phyloP scores from a whole-genome alignment of 1,140 invertebrate species.

The Camponotus floridanus region DNA sequence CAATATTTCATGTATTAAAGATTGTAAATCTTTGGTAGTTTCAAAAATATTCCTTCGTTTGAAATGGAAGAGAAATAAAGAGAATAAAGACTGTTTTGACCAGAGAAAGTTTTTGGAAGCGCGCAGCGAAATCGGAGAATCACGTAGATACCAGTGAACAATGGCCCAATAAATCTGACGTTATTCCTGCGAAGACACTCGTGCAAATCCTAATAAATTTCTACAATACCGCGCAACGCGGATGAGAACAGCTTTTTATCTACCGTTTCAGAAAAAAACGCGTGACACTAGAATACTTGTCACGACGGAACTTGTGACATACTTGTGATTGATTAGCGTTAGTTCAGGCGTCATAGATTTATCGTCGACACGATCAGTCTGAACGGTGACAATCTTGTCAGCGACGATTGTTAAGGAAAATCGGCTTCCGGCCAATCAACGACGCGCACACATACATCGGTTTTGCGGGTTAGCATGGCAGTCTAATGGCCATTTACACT shows the following conservation, averaged over 20 bases:
- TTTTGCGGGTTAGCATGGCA: conserved; percentile 48
- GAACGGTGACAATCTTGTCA: conserved; percentile 38
- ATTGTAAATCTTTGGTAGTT: background rate
- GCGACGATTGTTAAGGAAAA: conserved; percentile 42
- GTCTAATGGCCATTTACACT: conserved; percentile 57
- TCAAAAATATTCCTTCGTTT: background rate
- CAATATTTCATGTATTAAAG: background rate
- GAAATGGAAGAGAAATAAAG: background rate
- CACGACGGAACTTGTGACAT: background rate
- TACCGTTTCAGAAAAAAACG: conserved; percentile 1
- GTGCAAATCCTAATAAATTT: conserved; percentile 55
- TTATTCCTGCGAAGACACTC: conserved; percentile 28
- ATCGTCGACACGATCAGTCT: conserved; percentile 27
- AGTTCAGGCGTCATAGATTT: conserved; percentile 38
- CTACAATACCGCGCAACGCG: conserved; percentile 7
- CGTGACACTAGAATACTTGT: background rate
- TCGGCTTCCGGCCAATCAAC: conserved; percentile 40
- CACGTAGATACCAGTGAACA: conserved; percentile 39
- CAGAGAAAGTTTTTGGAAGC: conserved; percentile 27
- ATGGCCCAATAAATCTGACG: conserved; percentile 42
- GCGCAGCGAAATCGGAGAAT: conserved; percentile 12
- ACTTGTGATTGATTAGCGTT: conserved; percentile 51
- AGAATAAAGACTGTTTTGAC: conserved; percentile 4
- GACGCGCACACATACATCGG: conserved; percentile 16
- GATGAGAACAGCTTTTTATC: conserved; percentile 14